These are phyloP conservation scores for Phyllostomus hastatus DNA, from an alignment of 2,113 vertebrate species.

Conservation along the genomic window DNA sequence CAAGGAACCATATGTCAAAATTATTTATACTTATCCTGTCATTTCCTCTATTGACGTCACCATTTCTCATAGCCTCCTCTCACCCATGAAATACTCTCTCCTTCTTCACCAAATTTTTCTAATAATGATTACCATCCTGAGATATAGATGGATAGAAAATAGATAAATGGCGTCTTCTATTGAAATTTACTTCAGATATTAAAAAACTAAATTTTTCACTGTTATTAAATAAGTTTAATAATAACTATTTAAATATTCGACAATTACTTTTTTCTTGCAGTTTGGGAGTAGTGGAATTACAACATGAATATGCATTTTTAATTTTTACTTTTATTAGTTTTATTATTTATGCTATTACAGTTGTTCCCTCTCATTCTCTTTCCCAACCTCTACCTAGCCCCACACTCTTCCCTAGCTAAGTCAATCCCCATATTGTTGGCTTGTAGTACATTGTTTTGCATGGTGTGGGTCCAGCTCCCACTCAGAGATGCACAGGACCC, in stretches of 20 bases:
- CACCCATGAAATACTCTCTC: not conserved
- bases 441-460: no score
- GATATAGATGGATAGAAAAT: not conserved
- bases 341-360: no score
- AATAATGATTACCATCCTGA: not conserved
- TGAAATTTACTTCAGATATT: not conserved
- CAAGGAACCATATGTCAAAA: slow-evolving; percentile 47
- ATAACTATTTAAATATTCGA: not conserved
- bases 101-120: not conserved
- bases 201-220: not conserved
- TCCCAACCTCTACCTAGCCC: no score
- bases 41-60: fast-evolving
- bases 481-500: no score
- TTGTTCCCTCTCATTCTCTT: no score
- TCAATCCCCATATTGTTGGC: no score
- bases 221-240: not conserved
- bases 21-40: not conserved
- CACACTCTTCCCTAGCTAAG: no score
- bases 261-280: not conserved
- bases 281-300: not conserved
- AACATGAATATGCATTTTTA: not conserved
- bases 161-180: not conserved
- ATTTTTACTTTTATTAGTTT: not conserved
- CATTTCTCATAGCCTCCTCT: not conserved
- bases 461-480: no score